A percentile compares a stretch with the other conserved stretches of the same genome.
Evolutionary conservation across 1,140 invertebrate species (phyloP).

Genomic region (Patella vulgata): DNA sequence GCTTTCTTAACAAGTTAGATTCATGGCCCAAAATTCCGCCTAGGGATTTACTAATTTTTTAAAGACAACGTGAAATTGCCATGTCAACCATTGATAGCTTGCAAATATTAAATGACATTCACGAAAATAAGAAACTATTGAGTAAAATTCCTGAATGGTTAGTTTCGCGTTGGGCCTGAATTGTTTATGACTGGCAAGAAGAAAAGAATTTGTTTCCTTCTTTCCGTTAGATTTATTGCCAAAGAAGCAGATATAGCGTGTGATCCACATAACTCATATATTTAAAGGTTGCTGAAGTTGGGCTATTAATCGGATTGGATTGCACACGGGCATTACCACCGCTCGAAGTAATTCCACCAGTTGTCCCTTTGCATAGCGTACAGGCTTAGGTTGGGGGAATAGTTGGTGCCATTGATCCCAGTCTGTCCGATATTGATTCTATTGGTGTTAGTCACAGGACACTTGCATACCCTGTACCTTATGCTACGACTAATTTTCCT

Average conservation of each 20-base stretch:
- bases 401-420: not conserved
- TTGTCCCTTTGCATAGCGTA: not conserved
- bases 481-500: too few species aligned
- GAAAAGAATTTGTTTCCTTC: too few species aligned
- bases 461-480: not conserved
- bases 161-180: too few species aligned
- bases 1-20: constrained; percentile 21
- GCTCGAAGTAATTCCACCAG: too few species aligned
- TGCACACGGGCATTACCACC: not conserved
- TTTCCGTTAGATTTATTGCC: too few species aligned
- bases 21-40: constrained; percentile 6
- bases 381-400: constrained; percentile 6
- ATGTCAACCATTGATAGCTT: not conserved
- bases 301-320: constrained; percentile 5
- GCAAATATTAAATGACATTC: not conserved
- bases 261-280: not conserved
- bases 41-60: constrained; percentile 27
- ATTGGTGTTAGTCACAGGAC: not conserved
- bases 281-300: not conserved
- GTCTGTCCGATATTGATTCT: not conserved
- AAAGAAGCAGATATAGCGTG: too few species aligned
- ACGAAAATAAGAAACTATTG: too few species aligned
- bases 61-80: constrained; percentile 11
- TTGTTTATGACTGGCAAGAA: too few species aligned
- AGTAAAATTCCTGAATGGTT: too few species aligned